Evolutionary conservation across 2,888 invertebrate genomes (phyloP), one percentile per base, ranked within the genome.

Genomic region (Campoplex nolae): DNA sequence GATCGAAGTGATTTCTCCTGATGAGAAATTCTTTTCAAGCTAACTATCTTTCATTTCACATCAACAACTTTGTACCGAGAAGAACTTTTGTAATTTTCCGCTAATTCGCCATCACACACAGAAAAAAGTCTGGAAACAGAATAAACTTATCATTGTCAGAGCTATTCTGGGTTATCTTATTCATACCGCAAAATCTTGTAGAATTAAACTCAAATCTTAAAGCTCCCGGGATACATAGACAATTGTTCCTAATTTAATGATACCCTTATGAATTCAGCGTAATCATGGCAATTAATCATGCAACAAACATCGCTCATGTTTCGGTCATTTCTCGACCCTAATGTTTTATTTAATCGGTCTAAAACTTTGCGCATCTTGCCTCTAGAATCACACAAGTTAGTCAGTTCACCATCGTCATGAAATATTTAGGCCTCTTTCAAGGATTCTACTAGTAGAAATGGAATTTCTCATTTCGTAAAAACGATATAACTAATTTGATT

Each of bases 11-110:
- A 16, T 62, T 62, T 62, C 62, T 28, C 62, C 16, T 16, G 62
- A 62, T 62, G 32, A 13, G 16, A 62, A 62, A 62, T 62, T 62
- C 32, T 62, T 62, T 62, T 62, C 62, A 62, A 9, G 32, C 62
- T 32, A 62, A 32, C 62, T 32, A 32, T 28, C 28, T 58, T 58
- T 58, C 58, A 23, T 58, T 58, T 32, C 58, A 58, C 58, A 58
- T 58, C 32, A 58, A n/a, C 28, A 28, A 58, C 28, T 58, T 23
- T 28, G 32, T 32, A 62, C 32, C 32, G 28, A 62, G 32, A 62
- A 4, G 16, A 62, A 62, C 62, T 62, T 62, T 62, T 62, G 28
- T 62, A 62, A 28, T 32, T 32, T 32, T 32, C 32, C 32, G 62
- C 32, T 62, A 32, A 62, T 13, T 62, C 13, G 13, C 23, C 23